Percentiles rank a stretch among this genome's conserved stretches.
Conservation (phyloP, 2,888 invertebrate species). For the Drepana falcataria region DNA sequence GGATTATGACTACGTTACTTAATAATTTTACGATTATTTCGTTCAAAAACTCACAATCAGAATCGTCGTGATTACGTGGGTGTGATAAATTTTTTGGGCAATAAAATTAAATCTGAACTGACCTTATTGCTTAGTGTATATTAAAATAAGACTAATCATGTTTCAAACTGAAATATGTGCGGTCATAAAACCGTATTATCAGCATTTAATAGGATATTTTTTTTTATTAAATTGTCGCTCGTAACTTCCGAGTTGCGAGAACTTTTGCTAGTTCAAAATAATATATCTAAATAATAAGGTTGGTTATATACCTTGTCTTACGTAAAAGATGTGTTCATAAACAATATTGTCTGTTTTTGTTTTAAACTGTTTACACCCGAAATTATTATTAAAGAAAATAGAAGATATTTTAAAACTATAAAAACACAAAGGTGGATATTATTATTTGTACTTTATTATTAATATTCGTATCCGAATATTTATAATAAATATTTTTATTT, state of each 20-base stretch:
- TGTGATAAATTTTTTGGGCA: not conserved
- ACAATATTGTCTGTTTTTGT: slow-evolving; percentile 42
- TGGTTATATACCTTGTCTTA: slow-evolving; percentile 26
- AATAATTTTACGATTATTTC: too few relatives aligned
- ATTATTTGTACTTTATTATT: slow-evolving; percentile 26
- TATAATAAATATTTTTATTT: too few relatives aligned
- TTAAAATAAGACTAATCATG: not conserved
- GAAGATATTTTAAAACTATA: slow-evolving; percentile 27
- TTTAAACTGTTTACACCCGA: slow-evolving; percentile 46
- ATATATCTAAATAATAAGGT: slow-evolving; percentile 34
- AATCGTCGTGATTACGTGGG: too few relatives aligned
- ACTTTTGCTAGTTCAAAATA: not conserved
- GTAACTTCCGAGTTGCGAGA: too few relatives aligned
- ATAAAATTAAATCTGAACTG: not conserved
- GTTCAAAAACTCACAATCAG: too few relatives aligned
- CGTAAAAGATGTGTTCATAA: slow-evolving; percentile 67
- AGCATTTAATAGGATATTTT: too few relatives aligned
- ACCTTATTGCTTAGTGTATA: not conserved
- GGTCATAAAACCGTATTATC: too few relatives aligned
- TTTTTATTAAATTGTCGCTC: too few relatives aligned
- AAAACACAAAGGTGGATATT: slow-evolving; percentile 41
- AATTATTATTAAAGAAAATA: slow-evolving; percentile 24
- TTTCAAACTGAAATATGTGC: too few relatives aligned
- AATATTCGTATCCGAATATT: too few relatives aligned
- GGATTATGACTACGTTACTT: not conserved